Evolutionary conservation across 2,797 vertebrate species (phyloP).

Genomic region (Trachurus trachurus): DNA sequence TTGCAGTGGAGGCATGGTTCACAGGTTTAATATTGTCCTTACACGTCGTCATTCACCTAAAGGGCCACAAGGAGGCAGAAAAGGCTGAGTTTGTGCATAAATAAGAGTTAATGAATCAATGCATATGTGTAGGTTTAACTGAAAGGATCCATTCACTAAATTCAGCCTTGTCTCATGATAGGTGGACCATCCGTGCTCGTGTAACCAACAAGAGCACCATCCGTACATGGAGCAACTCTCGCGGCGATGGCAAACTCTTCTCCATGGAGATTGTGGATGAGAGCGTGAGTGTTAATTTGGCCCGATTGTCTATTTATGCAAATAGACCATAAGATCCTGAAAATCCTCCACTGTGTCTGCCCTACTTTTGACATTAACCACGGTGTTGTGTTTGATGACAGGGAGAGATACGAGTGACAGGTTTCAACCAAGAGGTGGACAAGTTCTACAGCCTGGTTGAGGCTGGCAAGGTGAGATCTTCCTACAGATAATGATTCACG

Average conservation of each 20-base stretch:
- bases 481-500: conserved; percentile 41
- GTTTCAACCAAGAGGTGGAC: conserved; percentile 97
- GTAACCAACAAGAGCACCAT: conserved; percentile 96
- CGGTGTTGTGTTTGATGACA: conserved; percentile 69
- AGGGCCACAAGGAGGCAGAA: background rate
- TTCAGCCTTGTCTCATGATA: conserved; percentile 53
- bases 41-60: background rate
- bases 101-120: background rate
- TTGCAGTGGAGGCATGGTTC: background rate
- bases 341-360: background rate
- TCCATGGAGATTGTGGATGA: conserved; percentile 97
- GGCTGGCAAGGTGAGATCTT: conserved; percentile 92
- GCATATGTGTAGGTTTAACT: background rate
- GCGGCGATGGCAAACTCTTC: conserved; percentile 97
- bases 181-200: conserved; percentile 97
- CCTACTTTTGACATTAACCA: background rate
- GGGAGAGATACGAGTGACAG: conserved; percentile 97
- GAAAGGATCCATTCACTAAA: background rate
- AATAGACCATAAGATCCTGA: background rate
- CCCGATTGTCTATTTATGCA: background rate
- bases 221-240: conserved; percentile 98
- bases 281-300: conserved; percentile 87
- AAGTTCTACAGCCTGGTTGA: conserved; percentile 95
- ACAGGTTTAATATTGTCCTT: background rate
- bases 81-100: background rate